phyloP scores from a whole-genome alignment of 1,140 invertebrate species.

The Choristoneura fumiferana region DNA sequence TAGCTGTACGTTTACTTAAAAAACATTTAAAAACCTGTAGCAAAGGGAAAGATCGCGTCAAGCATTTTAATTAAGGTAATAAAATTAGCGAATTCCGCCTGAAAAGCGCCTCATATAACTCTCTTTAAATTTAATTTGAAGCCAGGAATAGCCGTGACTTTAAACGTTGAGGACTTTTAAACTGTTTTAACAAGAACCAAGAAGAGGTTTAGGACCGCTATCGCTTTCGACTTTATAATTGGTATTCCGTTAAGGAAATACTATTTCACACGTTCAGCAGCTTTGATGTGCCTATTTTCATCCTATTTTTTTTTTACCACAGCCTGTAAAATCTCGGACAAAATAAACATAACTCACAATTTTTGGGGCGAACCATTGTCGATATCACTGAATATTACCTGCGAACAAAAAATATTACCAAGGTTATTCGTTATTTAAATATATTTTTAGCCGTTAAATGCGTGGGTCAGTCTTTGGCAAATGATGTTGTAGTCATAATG shows the following conservation, averaged over 20 bases:
- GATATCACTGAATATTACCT: conserved; percentile 6
- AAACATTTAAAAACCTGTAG: background rate
- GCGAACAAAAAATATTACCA: background rate
- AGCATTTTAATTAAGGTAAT: conserved; percentile 18
- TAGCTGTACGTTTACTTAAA: too few relatives aligned
- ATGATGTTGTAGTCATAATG: too few relatives aligned
- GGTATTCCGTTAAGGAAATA: too few relatives aligned
- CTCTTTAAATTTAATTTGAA: conserved; percentile 12
- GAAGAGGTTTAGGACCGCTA: background rate
- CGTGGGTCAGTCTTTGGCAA: too few relatives aligned
- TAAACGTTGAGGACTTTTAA: background rate
- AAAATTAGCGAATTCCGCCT: conserved; percentile 12
- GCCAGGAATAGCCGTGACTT: conserved; percentile 2
- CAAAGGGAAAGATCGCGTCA: background rate
- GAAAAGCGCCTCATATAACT: conserved; percentile 8
- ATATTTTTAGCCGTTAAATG: background rate
- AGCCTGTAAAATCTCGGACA: too few relatives aligned
- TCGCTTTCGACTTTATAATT: too few relatives aligned
- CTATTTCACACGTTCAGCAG: too few relatives aligned
- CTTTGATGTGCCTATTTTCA: too few relatives aligned
- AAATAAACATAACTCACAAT: too few relatives aligned
- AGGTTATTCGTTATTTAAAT: conserved; percentile 1
- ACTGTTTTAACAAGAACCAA: background rate
- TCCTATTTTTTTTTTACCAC: too few relatives aligned
- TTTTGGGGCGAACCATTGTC: background rate